A percentile compares a stretch with the other conserved stretches of the same genome.
phyloP scores from a whole-genome alignment of 1,140 invertebrate species.

The Drosophila arizonae region DNA sequence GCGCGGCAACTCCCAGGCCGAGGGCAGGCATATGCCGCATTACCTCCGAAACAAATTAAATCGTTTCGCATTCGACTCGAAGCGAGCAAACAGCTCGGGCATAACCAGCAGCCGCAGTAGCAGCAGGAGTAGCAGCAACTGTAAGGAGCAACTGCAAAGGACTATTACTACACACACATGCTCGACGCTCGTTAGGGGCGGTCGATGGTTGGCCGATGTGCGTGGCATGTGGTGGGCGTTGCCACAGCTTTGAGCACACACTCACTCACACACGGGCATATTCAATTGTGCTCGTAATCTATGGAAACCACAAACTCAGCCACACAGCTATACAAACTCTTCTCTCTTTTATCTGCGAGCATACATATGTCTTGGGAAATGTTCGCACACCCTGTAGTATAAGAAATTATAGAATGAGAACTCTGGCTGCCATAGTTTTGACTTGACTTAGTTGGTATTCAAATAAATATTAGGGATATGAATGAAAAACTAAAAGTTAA shows the following conservation, averaged over 20 bases:
- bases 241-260: conserved; percentile 27
- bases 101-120: conserved; percentile 15
- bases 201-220: conserved; percentile 57
- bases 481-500: too few species aligned
- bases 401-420: too few species aligned
- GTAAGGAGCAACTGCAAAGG: conserved; percentile 19
- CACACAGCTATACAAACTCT: conserved; percentile 18
- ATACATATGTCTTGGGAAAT: conserved; percentile 50
- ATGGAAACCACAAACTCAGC: conserved; percentile 48
- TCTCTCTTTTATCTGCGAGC: conserved; percentile 26
- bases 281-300: conserved; percentile 60
- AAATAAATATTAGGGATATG: too few species aligned
- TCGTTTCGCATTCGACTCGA: conserved; percentile 65
- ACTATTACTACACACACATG: conserved; percentile 22
- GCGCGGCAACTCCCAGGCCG: conserved; percentile 55
- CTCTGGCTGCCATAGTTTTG: too few species aligned
- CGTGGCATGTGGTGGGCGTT: conserved; percentile 56
- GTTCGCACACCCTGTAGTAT: not conserved
- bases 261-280: conserved; percentile 22
- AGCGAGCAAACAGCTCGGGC: conserved; percentile 43
- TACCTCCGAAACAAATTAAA: conserved; percentile 80
- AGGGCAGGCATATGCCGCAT: conserved; percentile 66
- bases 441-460: too few species aligned
- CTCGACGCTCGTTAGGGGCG: conserved; percentile 65
- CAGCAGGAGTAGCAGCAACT: not conserved